phyloP scores from a whole-genome alignment of 2,888 invertebrate species.

The Heliconius charithonia region DNA sequence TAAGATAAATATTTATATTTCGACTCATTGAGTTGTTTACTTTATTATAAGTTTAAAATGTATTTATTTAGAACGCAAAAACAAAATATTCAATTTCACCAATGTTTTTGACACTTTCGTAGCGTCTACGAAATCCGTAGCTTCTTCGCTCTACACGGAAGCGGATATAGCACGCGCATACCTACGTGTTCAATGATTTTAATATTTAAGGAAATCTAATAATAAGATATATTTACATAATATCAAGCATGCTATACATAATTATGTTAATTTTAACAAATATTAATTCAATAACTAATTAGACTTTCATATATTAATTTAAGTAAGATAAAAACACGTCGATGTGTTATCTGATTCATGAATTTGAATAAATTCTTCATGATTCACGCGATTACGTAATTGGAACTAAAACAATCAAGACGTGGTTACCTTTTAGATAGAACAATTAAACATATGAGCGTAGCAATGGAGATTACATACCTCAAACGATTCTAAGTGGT shows the following conservation, averaged over 20 bases:
- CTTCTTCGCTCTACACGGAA: conserved; percentile 54
- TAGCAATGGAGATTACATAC: conserved; percentile 57
- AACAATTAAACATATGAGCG: conserved; percentile 44
- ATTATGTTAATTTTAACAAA: conserved; percentile 8
- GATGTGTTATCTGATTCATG: conserved; percentile 8
- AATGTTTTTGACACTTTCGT: conserved; percentile 48
- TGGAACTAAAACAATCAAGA: conserved; percentile 42
- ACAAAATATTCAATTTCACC: background rate
- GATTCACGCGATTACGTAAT: conserved; percentile 40
- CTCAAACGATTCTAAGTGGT: conserved; percentile 54
- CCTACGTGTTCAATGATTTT: conserved; percentile 14
- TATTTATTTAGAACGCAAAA: background rate
- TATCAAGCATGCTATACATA: conserved; percentile 12
- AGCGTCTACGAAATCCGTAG: conserved; percentile 76
- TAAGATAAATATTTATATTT: conserved; percentile 5
- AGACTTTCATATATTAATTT: conserved; percentile 22
- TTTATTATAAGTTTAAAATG: background rate
- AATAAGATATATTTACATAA: conserved; percentile 8
- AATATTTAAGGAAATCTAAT: conserved; percentile 36
- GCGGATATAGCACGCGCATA: conserved; percentile 35
- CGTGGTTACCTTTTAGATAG: conserved; percentile 3
- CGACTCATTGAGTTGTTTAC: background rate
- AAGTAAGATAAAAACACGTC: conserved; percentile 20
- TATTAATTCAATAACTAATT: conserved; percentile 26
- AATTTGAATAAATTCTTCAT: conserved; percentile 28